Base-by-base conservation (phyloP, 2,888 invertebrate genomes). In the Athalia circularis region DNA sequence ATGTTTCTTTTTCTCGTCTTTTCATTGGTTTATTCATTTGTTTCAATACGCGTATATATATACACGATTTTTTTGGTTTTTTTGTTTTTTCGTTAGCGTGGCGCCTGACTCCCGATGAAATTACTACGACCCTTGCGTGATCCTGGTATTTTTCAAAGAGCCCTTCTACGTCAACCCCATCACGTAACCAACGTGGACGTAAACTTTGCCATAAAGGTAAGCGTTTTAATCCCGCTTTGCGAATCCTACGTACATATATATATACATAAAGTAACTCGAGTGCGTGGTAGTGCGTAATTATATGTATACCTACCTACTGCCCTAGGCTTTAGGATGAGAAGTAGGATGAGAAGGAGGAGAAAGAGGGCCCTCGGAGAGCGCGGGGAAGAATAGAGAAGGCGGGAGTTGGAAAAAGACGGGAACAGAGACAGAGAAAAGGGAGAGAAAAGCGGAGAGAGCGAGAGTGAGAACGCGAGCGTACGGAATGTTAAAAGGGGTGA, bases 401-500 rank as follows among this genome's bases (percentile, higher is more conserved):
- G 59, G 7, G 70, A 61, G 11, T 29, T 29, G 29, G 29, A 15
- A n/a, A 52, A 52, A 67, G 67, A 52, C 13, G 7, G 67, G 48
- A 43, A 67, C 11, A 47, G 64, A 64, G 67, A 70, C 5, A 43
- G 70, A 70, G 57, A 70, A n/a, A n/a, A 61, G 61, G 6, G 75
- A 29, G 75, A 48, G 72, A 48, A n/a, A n/a, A 43, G 48, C 13
- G 48, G 65, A 5, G 65, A 47, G 48, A 65, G 65, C 8, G 29
- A 64, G 65, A 65, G 65, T 4, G 45, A 65, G 50, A 67, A 48
- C 13, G 72, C 57, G 72, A 59, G 72, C 72, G 59, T 50, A 50
- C 77, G 80, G 81, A 81, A 82, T 81, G 80, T 83, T 82, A 82
- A 81, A 81, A 81, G 81, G 80, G 80, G 79, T 64, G 80, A 79